Evolutionary conservation across 2,797 vertebrate species (phyloP).

Genomic region (Dendrocincla tyrannina): DNA sequence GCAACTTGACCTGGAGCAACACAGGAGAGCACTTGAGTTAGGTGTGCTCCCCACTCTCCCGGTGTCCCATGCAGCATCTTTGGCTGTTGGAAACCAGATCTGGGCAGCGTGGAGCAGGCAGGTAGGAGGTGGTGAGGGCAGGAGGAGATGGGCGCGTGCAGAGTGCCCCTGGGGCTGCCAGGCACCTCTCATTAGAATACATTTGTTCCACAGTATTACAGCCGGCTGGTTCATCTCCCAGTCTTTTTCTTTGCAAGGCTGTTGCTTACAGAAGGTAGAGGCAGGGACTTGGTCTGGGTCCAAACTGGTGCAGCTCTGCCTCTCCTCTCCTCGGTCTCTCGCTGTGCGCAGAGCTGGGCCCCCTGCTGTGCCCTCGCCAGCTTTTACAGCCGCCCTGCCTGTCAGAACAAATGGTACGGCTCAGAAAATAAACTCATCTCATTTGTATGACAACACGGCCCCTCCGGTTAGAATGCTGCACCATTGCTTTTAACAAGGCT

Average conservation of each 20-base stretch:
- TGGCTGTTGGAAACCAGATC: not conserved
- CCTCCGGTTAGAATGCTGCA: slow-evolving; percentile 89
- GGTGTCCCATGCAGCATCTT: not conserved
- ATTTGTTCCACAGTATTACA: slow-evolving; percentile 89
- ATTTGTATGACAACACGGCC: slow-evolving; percentile 94
- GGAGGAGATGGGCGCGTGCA: not conserved
- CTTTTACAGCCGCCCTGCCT: slow-evolving; percentile 90
- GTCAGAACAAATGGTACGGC: slow-evolving; percentile 92
- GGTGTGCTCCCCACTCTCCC: accelerated
- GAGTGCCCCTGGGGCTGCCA: slow-evolving; percentile 55
- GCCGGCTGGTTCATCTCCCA: slow-evolving; percentile 81
- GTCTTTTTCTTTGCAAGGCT: slow-evolving; percentile 69
- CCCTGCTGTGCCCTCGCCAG: slow-evolving; percentile 85
- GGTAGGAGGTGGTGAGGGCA: slow-evolving; percentile 71
- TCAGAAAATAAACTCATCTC: slow-evolving; percentile 97
- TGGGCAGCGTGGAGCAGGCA: slow-evolving; percentile 60
- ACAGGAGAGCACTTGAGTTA: not conserved
- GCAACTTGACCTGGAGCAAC: not conserved
- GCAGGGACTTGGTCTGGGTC: slow-evolving; percentile 90
- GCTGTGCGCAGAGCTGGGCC: slow-evolving; percentile 84
- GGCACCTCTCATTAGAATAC: slow-evolving; percentile 87
- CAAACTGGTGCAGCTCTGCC: slow-evolving; percentile 82
- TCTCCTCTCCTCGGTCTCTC: slow-evolving; percentile 72
- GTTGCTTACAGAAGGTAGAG: slow-evolving; percentile 91
- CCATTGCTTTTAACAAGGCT: slow-evolving; percentile 81